Base-by-base conservation (phyloP, 2,888 invertebrate species). In the Heliconius sara region DNA sequence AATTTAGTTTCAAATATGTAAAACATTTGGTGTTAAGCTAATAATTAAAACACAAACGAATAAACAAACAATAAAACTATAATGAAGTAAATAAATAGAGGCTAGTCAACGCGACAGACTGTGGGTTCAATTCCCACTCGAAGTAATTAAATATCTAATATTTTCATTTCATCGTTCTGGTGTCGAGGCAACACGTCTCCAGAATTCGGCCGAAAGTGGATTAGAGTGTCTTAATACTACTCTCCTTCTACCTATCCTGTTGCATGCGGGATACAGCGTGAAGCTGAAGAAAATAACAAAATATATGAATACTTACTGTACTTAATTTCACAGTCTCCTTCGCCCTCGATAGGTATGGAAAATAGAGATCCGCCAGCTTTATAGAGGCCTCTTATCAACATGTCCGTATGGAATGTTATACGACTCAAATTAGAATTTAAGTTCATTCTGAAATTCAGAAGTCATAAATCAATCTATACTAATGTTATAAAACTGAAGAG, bases 341-440 rank as follows among this genome's bases (percentile, higher is more conserved):
- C 73, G 7, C 81, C 81, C 7, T 63, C 27, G 12, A 81, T 34
- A n/a, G 81, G 81, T 27, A 78, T 5, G 4, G 76, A 70, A 63
- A 80, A 73, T 30, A 81, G 43, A 60, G 66, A 52, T 57, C 81
- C 81, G 19, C 65, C 57, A 10, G 68, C 67, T n/a, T 76, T 76
- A 60, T 81, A 81, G 19, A 72, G 72, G 9, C 72, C 70, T 34
- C 57, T 81, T 52, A 80, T 30, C 2, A 75, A 25, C n/a, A 78
- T 19, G 63, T 81, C 78, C 13, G 81, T 60, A 10, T 76, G 81
- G 16, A 78, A 80, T n/a, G 76, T 25, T 57, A 81, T 16, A 25
- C 76, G 76, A 22, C 72, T 57, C 39, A 76, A 76, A 19, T 81
- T 80, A 16, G 78, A 43, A 47, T 60, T 65, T 2, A 74, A 63